These are phyloP conservation scores for Syrrhaptes paradoxus DNA, from an alignment of 2,113 vertebrate species.

Conservation along the genomic window DNA sequence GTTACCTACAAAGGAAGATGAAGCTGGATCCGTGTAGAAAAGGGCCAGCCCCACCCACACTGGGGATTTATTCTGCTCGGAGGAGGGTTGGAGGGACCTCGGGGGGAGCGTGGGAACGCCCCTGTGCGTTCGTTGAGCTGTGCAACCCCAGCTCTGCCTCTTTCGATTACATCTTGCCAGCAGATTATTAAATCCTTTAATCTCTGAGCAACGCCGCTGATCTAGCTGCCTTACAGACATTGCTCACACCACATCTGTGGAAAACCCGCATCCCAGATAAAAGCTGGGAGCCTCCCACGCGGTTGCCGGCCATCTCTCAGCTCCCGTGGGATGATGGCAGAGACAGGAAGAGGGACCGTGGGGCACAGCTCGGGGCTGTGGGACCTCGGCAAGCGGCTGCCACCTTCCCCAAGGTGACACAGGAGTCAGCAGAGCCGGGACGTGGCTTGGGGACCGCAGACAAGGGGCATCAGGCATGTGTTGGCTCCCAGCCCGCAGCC, in stretches of 20 bases:
- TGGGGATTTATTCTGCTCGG: background rate
- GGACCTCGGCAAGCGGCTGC: accelerated
- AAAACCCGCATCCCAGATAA: background rate
- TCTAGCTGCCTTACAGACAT: background rate
- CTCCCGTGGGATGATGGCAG: accelerated
- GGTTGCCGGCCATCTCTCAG: background rate
- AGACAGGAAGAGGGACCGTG: background rate
- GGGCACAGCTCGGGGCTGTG: accelerated
- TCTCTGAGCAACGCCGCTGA: background rate
- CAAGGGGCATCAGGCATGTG: accelerated
- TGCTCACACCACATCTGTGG: constrained; percentile 44
- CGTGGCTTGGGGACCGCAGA: accelerated
- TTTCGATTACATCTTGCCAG: background rate
- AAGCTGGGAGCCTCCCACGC: background rate
- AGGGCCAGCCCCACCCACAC: background rate
- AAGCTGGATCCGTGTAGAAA: accelerated
- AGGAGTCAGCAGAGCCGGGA: background rate
- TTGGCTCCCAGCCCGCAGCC: background rate
- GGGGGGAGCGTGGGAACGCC: background rate
- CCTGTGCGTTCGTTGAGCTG: background rate
- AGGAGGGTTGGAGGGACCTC: background rate
- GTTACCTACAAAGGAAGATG: background rate
- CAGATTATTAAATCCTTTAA: constrained; percentile 30
- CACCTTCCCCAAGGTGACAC: accelerated
- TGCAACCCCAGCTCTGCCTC: background rate